Evolutionary conservation across 2,888 invertebrate genomes (phyloP), one percentile per base, ranked within the genome.

Genomic region (Disparrhopalites patrizii): DNA sequence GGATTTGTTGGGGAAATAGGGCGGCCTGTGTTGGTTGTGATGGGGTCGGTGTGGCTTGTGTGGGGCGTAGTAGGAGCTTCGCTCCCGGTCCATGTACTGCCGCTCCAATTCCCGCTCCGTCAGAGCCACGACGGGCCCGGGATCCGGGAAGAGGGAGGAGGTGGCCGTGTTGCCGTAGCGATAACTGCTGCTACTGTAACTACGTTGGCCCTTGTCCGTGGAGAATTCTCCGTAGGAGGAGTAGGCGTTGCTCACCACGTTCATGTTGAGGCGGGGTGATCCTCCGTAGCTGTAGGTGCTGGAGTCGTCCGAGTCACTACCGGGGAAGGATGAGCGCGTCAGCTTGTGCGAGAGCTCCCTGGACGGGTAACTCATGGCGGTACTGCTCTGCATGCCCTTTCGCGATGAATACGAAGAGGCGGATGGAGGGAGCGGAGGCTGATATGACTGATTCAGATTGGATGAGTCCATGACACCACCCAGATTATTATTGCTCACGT

Each of bases 231-330:
- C 62, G 18, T 31, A 36, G 18, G 33, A 56, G 10, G 25, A 15
- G 31, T 31, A 30, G 27, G 40, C 10, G 1, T 10, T 40, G 40
- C 4, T 40, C 25, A n/a, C 18, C 7, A 23, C 3, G 36, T 30
- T 36, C 36, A 62, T 23, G 55, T 64, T 55, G 10, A 64, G 33
- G 5, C 64, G 55, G 31, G 64, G 56, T 18, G 65, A 58, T n/a
- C 64, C 56, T 1, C 47, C 62, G 40, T 62, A 66, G 27, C 67
- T 67, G 40, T 73, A 71, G 7, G 68, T 67, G 36, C 70, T 71
- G 7, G 73, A 74, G 52, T 73, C 74, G 61, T 74, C 74, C 1
- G 74, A 74, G 40, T 75, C 74, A 62, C 71, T 71, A 18, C 74
- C 74, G n/a, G 66, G 57, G 56, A 65, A 43, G 13, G 56, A 47